Evolutionary conservation across 1,140 invertebrate species (phyloP), one percentile per base, ranked within the genome.

Genomic region (Laodelphax striatellus): DNA sequence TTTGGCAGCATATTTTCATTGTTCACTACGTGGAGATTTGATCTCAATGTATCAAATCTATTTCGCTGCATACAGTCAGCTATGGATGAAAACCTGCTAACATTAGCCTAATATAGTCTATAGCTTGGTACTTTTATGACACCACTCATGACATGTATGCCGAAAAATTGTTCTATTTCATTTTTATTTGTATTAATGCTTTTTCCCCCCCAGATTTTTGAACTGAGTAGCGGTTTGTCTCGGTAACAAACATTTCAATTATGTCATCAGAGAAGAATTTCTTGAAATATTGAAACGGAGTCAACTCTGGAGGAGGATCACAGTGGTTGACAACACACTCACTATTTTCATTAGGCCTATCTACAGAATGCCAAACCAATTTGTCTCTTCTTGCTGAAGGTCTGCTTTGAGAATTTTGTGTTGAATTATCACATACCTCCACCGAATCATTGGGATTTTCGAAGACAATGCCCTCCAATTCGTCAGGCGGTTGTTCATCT

Each of bases 51-150:
- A 46, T 46, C 43, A 46, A 46, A 46, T 46, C 43, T 46, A 46
- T 46, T 46, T 19, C 19, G 43, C 19, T n/a, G 43, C 43, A 46
- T 19, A 46, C 14, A n/a, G 43, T 46, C 19, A 16, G 43, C 43
- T 46, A 46, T 46, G n/a, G 14, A 16, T 16, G 14, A n/a, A 46
- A 16, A 46, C n/a, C 19, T n/a, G 43, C 14, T 19, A 16, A 16
- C 19, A 16, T 46, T 19, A 46, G 14, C 19, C 67, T 70, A 71
- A 57, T 71, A 71, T 17, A 58, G 21, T 38, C 50, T 57, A 31
- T 62, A 61, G 16, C 19, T 55, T 44, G 62, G 58, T 50, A 64
- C 52, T 60, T 54, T 60, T 9, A 63, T 38, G 28, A 67, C 46
- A 42, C 66, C 64, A 60, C 63, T 68, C 14, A 52, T 31, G 43